These are phyloP conservation scores for Camelus dromedarius DNA, from an alignment of 2,113 vertebrate genomes.

Conservation along the genomic window DNA sequence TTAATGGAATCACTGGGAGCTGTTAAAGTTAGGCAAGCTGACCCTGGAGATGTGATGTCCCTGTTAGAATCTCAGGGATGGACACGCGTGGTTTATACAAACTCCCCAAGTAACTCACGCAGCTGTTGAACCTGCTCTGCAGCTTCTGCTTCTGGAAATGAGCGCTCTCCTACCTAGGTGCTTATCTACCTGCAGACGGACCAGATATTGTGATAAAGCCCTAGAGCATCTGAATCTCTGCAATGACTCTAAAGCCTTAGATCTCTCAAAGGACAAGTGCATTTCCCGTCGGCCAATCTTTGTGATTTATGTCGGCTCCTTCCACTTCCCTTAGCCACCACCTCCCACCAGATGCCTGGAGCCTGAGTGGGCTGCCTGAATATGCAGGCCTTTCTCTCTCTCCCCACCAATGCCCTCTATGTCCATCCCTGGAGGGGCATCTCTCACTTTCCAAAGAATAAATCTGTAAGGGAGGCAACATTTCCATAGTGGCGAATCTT, in stretches of 20 bases:
- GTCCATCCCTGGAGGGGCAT: not conserved
- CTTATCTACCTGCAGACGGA: not conserved
- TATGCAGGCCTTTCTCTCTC: not conserved
- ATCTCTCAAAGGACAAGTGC: not conserved
- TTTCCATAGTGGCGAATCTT: constrained; percentile 29
- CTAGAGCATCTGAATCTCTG: not conserved
- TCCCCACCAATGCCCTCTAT: not conserved
- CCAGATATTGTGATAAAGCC: not conserved
- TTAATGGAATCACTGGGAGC: not conserved
- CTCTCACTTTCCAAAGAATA: constrained; percentile 55
- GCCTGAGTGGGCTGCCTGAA: constrained; percentile 3
- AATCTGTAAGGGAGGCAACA: not conserved
- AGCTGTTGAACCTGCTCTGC: not conserved
- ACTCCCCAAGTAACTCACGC: not conserved
- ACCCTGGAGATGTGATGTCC: not conserved
- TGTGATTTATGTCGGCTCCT: constrained; percentile 20
- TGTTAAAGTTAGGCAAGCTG: not conserved
- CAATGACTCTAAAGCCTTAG: not conserved
- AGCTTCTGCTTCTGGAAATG: not conserved
- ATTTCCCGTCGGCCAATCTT: not conserved
- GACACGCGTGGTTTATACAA: not conserved
- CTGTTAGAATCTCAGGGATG: not conserved
- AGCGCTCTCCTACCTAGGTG: not conserved
- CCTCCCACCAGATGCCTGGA: not conserved
- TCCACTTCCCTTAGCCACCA: not conserved